Conservation (phyloP, 2,113 vertebrate species). For the Rhizomys pruinosus region DNA sequence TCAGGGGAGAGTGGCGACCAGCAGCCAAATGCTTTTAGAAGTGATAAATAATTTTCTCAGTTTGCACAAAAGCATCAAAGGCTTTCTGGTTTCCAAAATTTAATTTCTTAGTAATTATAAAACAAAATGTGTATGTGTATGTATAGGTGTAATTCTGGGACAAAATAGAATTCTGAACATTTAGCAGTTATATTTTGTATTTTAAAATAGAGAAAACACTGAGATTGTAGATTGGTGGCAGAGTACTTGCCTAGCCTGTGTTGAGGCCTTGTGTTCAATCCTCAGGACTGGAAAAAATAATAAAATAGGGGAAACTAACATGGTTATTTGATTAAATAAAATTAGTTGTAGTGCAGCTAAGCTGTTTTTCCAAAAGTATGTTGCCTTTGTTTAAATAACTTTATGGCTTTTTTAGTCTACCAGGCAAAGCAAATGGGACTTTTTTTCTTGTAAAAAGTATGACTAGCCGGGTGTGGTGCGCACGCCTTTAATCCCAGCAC, state of each 20-base stretch:
- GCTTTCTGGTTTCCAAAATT: slow-evolving; percentile 14
- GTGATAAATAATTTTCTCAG: not conserved
- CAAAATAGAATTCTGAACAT: slow-evolving; percentile 17
- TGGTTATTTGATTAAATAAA: not conserved
- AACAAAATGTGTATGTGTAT: not conserved
- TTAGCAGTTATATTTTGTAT: not conserved
- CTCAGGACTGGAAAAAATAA: not conserved
- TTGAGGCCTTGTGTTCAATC: not conserved
- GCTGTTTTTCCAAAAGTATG: slow-evolving; percentile 24
- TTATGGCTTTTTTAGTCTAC: slow-evolving; percentile 10
- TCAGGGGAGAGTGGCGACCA: not conserved
- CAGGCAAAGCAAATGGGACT: slow-evolving; percentile 31
- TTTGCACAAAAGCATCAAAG: slow-evolving; percentile 5
- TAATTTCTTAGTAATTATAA: not conserved
- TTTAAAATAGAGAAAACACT: not conserved
- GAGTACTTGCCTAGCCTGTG: not conserved
- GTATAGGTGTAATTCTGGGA: not conserved
- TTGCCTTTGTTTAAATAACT: slow-evolving; percentile 6
- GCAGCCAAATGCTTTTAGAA: slow-evolving; percentile 10
- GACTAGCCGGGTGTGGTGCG: too few relatives aligned
- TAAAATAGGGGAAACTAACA: not conserved
- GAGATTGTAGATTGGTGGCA: not conserved
- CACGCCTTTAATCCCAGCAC: too few relatives aligned
- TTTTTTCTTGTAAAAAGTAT: not conserved
- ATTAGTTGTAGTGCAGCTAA: slow-evolving; percentile 30